Base-by-base conservation (phyloP, 2,797 vertebrate genomes). In the Siniperca obscura region DNA sequence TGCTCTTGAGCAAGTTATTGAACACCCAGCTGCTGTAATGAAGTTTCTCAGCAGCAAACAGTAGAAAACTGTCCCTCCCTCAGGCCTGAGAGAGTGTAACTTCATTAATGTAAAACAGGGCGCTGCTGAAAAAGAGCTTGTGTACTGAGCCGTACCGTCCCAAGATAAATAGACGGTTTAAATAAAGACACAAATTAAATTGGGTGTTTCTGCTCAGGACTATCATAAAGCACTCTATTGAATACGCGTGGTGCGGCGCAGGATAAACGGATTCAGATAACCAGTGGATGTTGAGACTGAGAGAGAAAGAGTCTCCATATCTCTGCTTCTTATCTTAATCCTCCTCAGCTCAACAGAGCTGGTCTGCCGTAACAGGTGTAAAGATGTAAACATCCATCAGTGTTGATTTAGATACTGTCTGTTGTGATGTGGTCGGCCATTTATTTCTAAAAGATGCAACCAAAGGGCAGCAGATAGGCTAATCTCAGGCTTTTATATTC, bases 301-400 rank as follows among this genome's bases (percentile, higher is more conserved):
- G 56, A 36, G 11, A 46, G 14, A 46, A 16, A 22, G 64, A 56
- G 30, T 40, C 46, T 59, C 27, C 27, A 0, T 68, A 88, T 88
- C 77, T 70, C 22, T 17, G 40, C 70, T 66, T 82, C 71, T 50
- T 36, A 89, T 86, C 85, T 80, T 82, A 78, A 69, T 87, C 77
- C 67, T 72, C 66, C 64, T 89, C 69, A 78, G 77, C 73, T 85
- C 67, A 80, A 70, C 81, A 42, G 5, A 36, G 79, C 72, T 62
- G 65, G 57, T 44, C 80, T 64, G 42, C 80, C 86, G 88, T 69
- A 85, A 46, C 60, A 25, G 70, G 61, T 2, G 7, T 81, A 16
- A 2, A 42, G 74, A 86, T 75, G 81, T 74, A 72, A 84, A 84
- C 79, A 70, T 73, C 85, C 76, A 55, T 74, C 89, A 81, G 70